Percentiles rank a stretch among this genome's conserved stretches.
Conservation (phyloP, 2,797 vertebrate genomes). For the Otolemur crassicaudatus region DNA sequence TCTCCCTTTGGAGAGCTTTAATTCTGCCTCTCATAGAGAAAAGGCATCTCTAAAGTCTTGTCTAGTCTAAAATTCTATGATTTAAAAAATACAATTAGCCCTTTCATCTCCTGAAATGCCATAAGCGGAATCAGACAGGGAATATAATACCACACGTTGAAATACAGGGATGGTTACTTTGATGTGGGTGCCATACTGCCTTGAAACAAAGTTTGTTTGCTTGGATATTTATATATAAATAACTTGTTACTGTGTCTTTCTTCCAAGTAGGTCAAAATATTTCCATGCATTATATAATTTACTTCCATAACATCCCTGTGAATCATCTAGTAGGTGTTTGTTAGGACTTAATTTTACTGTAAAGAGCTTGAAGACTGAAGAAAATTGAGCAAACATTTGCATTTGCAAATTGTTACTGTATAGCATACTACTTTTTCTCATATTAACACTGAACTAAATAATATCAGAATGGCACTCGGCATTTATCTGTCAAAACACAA, state of each 20-base stretch:
- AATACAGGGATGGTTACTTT: background rate
- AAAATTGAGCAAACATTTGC: slow-evolving; percentile 20
- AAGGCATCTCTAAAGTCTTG: slow-evolving; percentile 4
- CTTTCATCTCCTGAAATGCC: background rate
- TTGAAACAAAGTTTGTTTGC: slow-evolving; percentile 37
- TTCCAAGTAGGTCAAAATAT: slow-evolving; percentile 58
- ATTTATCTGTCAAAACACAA: background rate
- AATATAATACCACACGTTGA: background rate
- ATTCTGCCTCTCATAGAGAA: slow-evolving; percentile 37
- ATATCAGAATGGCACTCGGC: background rate
- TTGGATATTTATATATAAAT: slow-evolving; percentile 16
- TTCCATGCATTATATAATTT: slow-evolving; percentile 52
- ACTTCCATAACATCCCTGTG: slow-evolving; percentile 30
- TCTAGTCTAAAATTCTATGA: slow-evolving; percentile 17
- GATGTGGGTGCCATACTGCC: background rate
- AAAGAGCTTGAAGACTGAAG: slow-evolving; percentile 1
- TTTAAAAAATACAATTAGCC: slow-evolving; percentile 43
- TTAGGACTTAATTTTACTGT: slow-evolving; percentile 53
- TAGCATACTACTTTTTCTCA: background rate
- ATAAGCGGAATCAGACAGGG: background rate
- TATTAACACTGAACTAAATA: slow-evolving; percentile 21
- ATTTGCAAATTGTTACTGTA: background rate
- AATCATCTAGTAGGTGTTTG: slow-evolving; percentile 38
- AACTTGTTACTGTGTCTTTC: slow-evolving; percentile 35
- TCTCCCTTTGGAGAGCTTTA: background rate